Percentiles rank a stretch among this genome's conserved stretches.
phyloP scores from a whole-genome alignment of 2,797 vertebrate species.

The Poecilia wingei region DNA sequence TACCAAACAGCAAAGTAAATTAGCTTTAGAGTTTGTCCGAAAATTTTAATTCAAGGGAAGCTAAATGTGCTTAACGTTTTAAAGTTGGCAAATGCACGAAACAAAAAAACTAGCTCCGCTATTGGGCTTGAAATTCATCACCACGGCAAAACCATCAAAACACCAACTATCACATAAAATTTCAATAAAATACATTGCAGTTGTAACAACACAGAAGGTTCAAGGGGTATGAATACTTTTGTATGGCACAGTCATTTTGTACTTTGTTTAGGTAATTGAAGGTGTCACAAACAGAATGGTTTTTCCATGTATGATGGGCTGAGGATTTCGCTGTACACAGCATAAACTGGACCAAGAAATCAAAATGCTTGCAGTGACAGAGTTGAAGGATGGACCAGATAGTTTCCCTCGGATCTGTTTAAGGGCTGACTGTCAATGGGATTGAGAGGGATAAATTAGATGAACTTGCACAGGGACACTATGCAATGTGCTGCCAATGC shows the following conservation, averaged over 20 bases:
- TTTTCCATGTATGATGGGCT: background rate
- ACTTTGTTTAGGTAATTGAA: background rate
- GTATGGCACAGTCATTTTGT: background rate
- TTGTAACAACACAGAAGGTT: background rate
- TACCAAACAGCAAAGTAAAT: background rate
- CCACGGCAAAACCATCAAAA: background rate
- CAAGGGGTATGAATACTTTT: background rate
- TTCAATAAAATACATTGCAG: background rate
- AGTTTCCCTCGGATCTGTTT: conserved; percentile 41
- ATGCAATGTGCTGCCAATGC: conserved; percentile 67
- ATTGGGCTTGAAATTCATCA: background rate
- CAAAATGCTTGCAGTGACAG: conserved; percentile 39
- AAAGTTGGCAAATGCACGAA: background rate
- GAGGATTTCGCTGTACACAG: background rate
- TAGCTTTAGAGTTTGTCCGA: background rate
- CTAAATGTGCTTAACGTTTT: background rate
- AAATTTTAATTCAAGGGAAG: background rate
- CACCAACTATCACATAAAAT: background rate
- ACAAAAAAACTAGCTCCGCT: background rate
- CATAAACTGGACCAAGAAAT: conserved; percentile 43
- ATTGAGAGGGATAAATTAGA: conserved; percentile 21
- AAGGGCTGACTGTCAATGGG: conserved; percentile 66
- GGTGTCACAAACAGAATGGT: conserved; percentile 4
- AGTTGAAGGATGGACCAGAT: conserved; percentile 1
- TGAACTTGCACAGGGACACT: conserved; percentile 73